Evolutionary conservation across 2,888 invertebrate genomes (phyloP), one percentile per base, ranked within the genome.

Genomic region (Rhagonycha lutea): DNA sequence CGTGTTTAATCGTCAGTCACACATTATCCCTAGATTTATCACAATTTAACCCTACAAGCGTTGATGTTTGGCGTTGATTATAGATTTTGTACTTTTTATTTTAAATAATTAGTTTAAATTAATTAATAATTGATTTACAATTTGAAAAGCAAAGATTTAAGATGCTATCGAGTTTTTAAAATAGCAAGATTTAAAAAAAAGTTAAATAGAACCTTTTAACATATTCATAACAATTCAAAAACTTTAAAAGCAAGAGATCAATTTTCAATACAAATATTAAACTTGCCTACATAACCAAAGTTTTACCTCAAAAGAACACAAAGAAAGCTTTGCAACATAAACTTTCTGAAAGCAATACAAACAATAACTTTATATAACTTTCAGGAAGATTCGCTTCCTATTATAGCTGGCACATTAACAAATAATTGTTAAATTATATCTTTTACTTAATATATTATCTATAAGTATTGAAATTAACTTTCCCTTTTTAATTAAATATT

Each of bases 221-320:
- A 80, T 82, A 82, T 82, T 83, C 82, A 81, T 81, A 75, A 78
- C 76, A 73, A 80, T 78, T 79, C 77, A 73, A 76, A 79, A 79
- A 82, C 80, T 83, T 82, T 81, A 80, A 79, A 78, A 80, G 80
- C 77, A 76, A 73, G 69, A 78, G 81, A 83, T 82, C 82, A 83
- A 80, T 82, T 82, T 82, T 81, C 82, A 82, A 82, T 82, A 80
- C 79, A 80, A 82, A 81, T 81, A 83, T 80, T 82, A 82, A 82
- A 81, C 78, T 82, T 80, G 79, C 80, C 80, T 79, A 77, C 80
- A 80, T 78, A 76, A 76, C 76, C 69, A 72, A 78, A 77, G 79
- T 80, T 75, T 71, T 28, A 75, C 70, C 71, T 74, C 69, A 70
- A 78, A 74, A 69, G 68, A 73, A 69, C 75, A 70, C 72, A 74